phyloP scores from a whole-genome alignment of 2,797 vertebrate species.

The Gymnothorax reevesii region DNA sequence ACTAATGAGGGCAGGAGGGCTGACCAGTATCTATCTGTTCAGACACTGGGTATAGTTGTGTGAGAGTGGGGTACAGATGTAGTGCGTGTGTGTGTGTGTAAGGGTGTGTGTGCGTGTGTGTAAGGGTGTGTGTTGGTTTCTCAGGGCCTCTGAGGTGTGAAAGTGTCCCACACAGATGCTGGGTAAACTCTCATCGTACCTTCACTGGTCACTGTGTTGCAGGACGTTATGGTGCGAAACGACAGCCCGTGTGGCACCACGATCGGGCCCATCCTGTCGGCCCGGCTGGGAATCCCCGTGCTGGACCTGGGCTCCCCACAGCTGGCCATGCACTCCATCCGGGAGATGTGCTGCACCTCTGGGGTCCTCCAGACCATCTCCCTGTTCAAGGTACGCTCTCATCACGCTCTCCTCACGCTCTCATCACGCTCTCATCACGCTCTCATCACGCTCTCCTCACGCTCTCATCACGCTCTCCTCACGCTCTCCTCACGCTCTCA shows the following conservation, averaged over 20 bases:
- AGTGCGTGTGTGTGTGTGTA: too few species aligned
- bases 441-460: too few species aligned
- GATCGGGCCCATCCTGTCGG: constrained; percentile 91
- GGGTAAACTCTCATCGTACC: not conserved
- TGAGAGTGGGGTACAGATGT: too few species aligned
- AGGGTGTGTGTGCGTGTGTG: too few species aligned
- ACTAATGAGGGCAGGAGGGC: not conserved
- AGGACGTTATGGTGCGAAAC: constrained; percentile 97
- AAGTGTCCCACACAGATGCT: not conserved
- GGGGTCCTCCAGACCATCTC: constrained; percentile 86
- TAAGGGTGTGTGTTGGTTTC: too few species aligned
- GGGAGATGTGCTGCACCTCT: constrained; percentile 95
- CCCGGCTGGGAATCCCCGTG: constrained; percentile 88
- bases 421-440: too few species aligned
- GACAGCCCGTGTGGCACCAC: constrained; percentile 90
- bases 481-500: too few species aligned
- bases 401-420: too few species aligned
- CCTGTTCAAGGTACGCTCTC: constrained; percentile 87
- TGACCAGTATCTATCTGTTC: not conserved
- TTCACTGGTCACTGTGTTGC: not conserved
- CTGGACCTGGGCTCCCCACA: constrained; percentile 89
- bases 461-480: not conserved
- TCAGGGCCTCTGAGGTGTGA: not conserved
- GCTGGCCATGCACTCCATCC: constrained; percentile 96
- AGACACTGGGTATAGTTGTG: too few species aligned